Evolutionary conservation across 2,888 invertebrate species (phyloP), one percentile per base, ranked within the genome.

Genomic region (Stenotaenia linearis): DNA sequence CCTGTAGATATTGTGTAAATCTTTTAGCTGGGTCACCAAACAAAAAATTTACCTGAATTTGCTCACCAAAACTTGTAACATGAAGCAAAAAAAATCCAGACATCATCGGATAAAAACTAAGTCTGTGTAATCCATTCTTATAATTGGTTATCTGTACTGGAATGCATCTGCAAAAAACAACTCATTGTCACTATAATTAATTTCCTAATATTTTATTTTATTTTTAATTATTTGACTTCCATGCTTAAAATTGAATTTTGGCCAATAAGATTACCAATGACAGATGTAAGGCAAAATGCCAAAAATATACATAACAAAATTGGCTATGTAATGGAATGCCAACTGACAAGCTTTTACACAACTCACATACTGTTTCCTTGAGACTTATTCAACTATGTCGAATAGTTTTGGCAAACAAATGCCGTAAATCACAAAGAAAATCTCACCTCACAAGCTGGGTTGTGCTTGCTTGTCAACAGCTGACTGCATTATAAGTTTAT

Each of bases 31-130:
- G n/a, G n/a, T n/a, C n/a, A 61, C 18, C 85, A 50, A 23, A 75
- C 32, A 30, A n/a, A 61, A 82, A 80, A n/a, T n/a, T n/a, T 85
- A 91, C 92, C 87, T 91, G 90, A 21, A 92, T 90, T 23, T 90
- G 90, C 80, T 89, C 90, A 77, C 90, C 90, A 82, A 91, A 90
- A 1, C 92, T 87, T 4, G 88, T 89, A 78, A 92, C 88, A 12
- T 89, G 90, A 9, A 92, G 85, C 40, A 90, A 85, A 75, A 92
- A 87, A 0, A 89, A 89, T 3, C 92, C 92, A 21, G 91, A 89
- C 0, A 89, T 87, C 82, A 90, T 90, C 0, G 92, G 91, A 1
- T 89, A 88, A 83, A 92, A 89, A 0, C 87, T 85, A 28, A 92
- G 85, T 18, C 86, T 83, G 85, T 91, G 92, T 28, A 90, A 88